A percentile compares a stretch with the other conserved stretches of the same genome.
These are phyloP conservation scores for Scomberomorus guttatus DNA, from an alignment of 2,797 vertebrate species.

Conservation along the genomic window DNA sequence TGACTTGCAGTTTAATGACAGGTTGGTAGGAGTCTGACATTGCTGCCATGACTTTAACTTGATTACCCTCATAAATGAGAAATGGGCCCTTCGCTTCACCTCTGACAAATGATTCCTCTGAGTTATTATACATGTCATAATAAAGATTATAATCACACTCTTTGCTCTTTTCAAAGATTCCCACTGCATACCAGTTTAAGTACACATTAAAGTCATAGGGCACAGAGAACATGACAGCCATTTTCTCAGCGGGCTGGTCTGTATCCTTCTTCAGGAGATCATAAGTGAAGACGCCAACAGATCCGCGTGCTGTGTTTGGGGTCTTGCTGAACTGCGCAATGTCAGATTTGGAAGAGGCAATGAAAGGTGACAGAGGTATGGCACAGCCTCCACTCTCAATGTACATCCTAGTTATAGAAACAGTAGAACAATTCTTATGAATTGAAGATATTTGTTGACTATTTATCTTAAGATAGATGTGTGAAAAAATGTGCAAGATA, in stretches of 20 bases:
- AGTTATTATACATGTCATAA: conserved; percentile 8
- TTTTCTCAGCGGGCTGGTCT: background rate
- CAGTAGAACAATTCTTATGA: too few species aligned
- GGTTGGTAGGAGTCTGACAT: conserved; percentile 15
- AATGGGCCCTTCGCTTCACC: background rate
- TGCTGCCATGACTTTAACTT: conserved; percentile 17
- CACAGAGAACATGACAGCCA: conserved; percentile 26
- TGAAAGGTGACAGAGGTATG: background rate
- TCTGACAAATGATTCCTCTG: background rate
- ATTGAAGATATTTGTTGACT: too few species aligned
- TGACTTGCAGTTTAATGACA: background rate
- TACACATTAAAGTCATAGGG: conserved; percentile 6
- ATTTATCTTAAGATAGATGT: too few species aligned
- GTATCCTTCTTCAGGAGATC: background rate
- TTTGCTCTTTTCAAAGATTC: conserved; percentile 1
- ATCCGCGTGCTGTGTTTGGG: background rate
- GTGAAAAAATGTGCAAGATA: too few species aligned
- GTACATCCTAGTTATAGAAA: background rate
- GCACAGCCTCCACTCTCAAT: background rate
- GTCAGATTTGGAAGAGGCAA: background rate
- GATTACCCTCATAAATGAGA: background rate
- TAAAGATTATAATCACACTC: background rate
- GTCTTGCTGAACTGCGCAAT: conserved; percentile 2
- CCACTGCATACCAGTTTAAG: conserved; percentile 13
- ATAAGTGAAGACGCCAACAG: conserved; percentile 11